Percentiles rank a stretch among this genome's conserved stretches.
Evolutionary conservation across 2,113 vertebrate genomes (phyloP).

Genomic region (Poeciliopsis prolifica): DNA sequence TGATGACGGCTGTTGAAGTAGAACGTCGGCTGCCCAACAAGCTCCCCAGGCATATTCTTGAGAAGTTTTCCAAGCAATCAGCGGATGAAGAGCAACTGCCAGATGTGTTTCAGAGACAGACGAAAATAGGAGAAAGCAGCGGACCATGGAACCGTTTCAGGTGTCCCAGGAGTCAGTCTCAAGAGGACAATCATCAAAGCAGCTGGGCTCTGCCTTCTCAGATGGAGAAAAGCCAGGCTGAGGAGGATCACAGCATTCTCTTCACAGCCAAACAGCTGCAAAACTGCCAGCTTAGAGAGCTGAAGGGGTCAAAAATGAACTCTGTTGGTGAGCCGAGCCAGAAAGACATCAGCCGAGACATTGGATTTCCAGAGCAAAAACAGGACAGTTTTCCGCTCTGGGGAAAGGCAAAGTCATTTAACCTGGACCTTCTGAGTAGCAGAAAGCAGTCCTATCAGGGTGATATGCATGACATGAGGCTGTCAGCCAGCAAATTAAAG

Average conservation of each 20-base stretch:
- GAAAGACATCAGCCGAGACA: conserved; percentile 59
- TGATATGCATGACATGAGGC: conserved; percentile 67
- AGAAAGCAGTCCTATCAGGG: conserved; percentile 84
- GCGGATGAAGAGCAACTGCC: conserved; percentile 75
- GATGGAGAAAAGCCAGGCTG: conserved; percentile 53
- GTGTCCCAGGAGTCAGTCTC: conserved; percentile 66
- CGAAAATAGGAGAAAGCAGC: conserved; percentile 62
- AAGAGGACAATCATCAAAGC: conserved; percentile 61
- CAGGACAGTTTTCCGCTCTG: conserved; percentile 61
- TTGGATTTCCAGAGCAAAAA: conserved; percentile 37
- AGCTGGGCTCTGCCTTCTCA: conserved; percentile 65
- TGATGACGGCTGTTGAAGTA: conserved; percentile 34
- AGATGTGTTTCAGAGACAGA: conserved; percentile 73
- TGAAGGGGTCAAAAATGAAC: conserved; percentile 61
- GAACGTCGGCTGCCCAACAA: conserved; percentile 69
- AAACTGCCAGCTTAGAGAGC: conserved; percentile 68
- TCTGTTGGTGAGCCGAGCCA: conserved; percentile 47
- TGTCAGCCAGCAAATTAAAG: conserved; percentile 76
- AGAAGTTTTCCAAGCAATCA: conserved; percentile 78
- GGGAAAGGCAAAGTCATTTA: conserved; percentile 80
- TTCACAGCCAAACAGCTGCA: conserved; percentile 76
- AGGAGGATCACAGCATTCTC: conserved; percentile 53
- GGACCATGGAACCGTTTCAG: conserved; percentile 62
- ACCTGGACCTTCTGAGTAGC: conserved; percentile 71
- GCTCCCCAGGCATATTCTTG: conserved; percentile 77